These are phyloP conservation scores for Aleiodes leptofemur DNA, from an alignment of 2,888 invertebrate genomes.

Conservation along the genomic window DNA sequence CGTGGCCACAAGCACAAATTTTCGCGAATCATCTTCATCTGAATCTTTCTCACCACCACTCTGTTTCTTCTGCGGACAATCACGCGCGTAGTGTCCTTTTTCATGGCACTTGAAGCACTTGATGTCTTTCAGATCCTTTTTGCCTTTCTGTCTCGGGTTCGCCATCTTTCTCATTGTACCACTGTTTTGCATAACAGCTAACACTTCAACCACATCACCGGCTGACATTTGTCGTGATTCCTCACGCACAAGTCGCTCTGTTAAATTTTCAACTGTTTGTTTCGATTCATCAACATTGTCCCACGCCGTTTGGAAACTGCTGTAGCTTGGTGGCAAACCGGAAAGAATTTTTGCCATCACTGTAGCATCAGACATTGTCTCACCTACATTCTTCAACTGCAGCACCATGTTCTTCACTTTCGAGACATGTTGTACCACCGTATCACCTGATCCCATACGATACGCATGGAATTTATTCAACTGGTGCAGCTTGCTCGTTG, in stretches of 20 bases:
- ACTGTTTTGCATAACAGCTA: neutral
- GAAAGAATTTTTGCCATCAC: conserved; percentile 15
- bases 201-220: neutral
- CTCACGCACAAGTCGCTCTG: conserved; percentile 45
- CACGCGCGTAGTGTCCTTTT: conserved; percentile 49
- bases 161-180: neutral
- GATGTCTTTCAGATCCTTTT: conserved; percentile 42
- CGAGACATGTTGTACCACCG: conserved; percentile 8
- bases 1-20: conserved; percentile 48
- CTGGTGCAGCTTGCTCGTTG: conserved; percentile 9
- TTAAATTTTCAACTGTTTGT: conserved; percentile 46
- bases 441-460: neutral
- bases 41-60: conserved; percentile 36
- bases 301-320: conserved; percentile 48
- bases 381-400: conserved; percentile 4
- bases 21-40: conserved; percentile 12
- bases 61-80: conserved; percentile 41
- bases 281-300: conserved; percentile 41
- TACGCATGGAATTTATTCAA: conserved; percentile 3
- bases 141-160: neutral
- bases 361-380: conserved; percentile 6
- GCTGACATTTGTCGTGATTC: conserved; percentile 30
- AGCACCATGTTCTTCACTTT: conserved; percentile 19
- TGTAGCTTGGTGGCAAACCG: conserved; percentile 36
- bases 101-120: conserved; percentile 48